Base-by-base conservation (phyloP, 2,888 invertebrate species). In the Ophion slaviceki region DNA sequence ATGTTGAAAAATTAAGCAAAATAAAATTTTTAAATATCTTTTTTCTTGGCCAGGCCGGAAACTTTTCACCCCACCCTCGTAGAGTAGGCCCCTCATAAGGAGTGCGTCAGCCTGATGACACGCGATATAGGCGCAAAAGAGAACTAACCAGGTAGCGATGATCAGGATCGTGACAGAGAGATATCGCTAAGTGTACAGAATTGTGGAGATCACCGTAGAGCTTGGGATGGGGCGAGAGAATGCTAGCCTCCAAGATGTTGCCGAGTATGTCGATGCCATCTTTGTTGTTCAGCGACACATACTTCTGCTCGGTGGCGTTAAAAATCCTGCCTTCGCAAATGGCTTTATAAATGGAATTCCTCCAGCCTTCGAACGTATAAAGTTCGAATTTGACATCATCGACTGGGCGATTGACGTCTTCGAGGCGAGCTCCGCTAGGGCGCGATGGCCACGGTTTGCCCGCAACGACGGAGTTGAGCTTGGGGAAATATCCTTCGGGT, bases 161-260 rank as follows among this genome's bases (percentile, higher is more conserved):
- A 92, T 97, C 97, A 0, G 98, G 97, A 93, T 98, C 98, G 91
- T 98, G 98, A 3, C 96, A 94, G 92, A 96, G 96, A 0, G 97
- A 96, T 86, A 98, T 95, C 91, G 97, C 95, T 5, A 97, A 96
- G 91, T 98, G 98, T 0, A 97, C 97, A 94, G 96, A 95, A 94
- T 98, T 98, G 94, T 98, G 98, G 59, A 97, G 90, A 93, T 97
- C 96, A 0, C 98, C 98, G 92, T 97, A 97, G 91, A 96, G 95
- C 53, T 94, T 94, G 2, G 95, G 94, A 94, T 97, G 97, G 5
- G 96, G 95, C 68, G 97, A 96, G 66, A 97, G 92, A 86, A 96
- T 95, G 47, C 96, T 96, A 7, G 94, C 92, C 93, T 98, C 98
- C 92, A 98, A 94, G 89, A 98, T 95, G 92, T 98, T 97, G 11